phyloP scores from a whole-genome alignment of 2,797 vertebrate genomes.

The Neomorphus geoffroyi region DNA sequence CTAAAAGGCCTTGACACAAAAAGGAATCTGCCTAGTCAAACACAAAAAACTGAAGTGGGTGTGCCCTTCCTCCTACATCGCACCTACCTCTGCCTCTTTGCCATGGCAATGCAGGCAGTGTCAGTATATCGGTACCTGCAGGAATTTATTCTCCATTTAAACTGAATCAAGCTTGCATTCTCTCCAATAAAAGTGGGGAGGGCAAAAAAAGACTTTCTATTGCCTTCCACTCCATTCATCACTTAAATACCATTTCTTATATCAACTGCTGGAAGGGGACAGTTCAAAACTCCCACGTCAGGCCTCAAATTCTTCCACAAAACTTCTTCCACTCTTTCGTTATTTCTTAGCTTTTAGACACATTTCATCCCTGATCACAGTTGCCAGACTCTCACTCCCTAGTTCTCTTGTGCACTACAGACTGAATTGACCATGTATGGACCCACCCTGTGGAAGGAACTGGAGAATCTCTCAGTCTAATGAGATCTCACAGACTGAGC shows the following conservation, averaged over 20 bases:
- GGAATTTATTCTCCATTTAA: constrained; percentile 89
- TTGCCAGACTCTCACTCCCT: background rate
- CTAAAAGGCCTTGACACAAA: background rate
- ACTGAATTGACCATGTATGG: background rate
- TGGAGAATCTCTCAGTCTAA: background rate
- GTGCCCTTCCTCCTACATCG: background rate
- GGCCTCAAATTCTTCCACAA: background rate
- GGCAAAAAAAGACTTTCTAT: background rate
- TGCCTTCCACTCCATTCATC: background rate
- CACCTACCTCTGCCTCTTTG: constrained; percentile 92
- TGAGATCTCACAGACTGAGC: background rate
- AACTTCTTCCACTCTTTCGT: background rate
- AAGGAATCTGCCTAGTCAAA: background rate
- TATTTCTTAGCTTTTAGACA: background rate
- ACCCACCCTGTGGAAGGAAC: background rate
- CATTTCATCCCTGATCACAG: background rate
- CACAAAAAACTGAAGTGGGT: background rate
- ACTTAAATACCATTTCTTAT: background rate
- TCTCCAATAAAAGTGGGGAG: constrained; percentile 72
- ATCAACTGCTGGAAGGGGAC: background rate
- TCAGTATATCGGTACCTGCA: constrained; percentile 87
- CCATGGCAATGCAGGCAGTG: constrained; percentile 96
- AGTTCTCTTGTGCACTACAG: background rate
- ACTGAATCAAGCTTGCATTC: constrained; percentile 95
- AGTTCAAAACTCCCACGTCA: background rate